Evolutionary conservation across 1,140 invertebrate species (phyloP).

Genomic region (Cyclargus thomasi): DNA sequence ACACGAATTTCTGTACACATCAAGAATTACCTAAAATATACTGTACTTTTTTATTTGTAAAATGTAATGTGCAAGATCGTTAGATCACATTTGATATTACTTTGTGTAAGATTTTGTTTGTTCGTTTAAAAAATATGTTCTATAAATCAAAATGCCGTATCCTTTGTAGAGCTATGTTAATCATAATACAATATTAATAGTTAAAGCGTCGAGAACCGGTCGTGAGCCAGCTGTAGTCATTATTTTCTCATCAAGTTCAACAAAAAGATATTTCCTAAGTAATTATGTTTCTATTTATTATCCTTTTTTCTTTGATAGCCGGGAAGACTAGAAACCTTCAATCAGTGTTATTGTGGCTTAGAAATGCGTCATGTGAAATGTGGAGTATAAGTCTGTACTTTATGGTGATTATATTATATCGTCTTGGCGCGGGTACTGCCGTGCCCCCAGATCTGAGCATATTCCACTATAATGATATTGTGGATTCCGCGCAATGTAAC

Average conservation of each 20-base stretch:
- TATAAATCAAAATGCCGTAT: slow-evolving; percentile 13
- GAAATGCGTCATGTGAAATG: background rate
- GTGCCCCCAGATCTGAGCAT: too few species aligned
- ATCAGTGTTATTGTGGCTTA: slow-evolving; percentile 3
- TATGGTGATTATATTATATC: too few species aligned
- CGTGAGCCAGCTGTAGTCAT: slow-evolving; percentile 25
- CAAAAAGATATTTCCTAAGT: slow-evolving; percentile 30
- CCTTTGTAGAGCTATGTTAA: slow-evolving; percentile 15
- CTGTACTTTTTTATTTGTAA: too few species aligned
- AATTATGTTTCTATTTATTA: slow-evolving; percentile 27
- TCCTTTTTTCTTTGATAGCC: slow-evolving; percentile 25
- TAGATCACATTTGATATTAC: background rate
- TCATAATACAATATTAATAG: slow-evolving; percentile 17
- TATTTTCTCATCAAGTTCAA: slow-evolving; percentile 34
- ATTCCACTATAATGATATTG: too few species aligned
- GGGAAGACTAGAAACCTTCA: slow-evolving; percentile 11
- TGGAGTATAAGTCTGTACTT: background rate
- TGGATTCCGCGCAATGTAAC: too few species aligned
- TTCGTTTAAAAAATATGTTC: background rate
- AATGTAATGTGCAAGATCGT: background rate
- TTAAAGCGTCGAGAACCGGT: slow-evolving; percentile 23
- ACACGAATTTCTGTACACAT: background rate
- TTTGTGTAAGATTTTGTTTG: background rate
- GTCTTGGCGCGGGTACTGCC: too few species aligned
- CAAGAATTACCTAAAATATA: too few species aligned